A percentile compares a stretch with the other conserved stretches of the same genome.
phyloP scores from a whole-genome alignment of 2,113 vertebrate genomes.

The Anoplopoma fimbria region DNA sequence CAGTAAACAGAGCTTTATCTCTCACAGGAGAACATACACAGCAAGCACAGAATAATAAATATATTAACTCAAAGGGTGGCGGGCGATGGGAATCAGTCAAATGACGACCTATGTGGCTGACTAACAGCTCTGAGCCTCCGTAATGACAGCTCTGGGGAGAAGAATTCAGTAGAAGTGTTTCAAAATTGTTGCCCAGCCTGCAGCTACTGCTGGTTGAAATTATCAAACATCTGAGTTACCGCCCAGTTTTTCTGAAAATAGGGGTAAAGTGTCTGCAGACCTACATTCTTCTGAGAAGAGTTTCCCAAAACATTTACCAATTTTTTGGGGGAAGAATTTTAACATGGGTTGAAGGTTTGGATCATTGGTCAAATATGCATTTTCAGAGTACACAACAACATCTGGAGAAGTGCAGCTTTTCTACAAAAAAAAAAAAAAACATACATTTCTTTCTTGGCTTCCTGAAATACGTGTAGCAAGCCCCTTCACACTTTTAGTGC shows the following conservation, averaged over 20 bases:
- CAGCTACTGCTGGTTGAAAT: constrained; percentile 43
- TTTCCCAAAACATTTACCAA: not conserved
- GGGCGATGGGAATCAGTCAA: constrained; percentile 74
- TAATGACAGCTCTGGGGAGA: constrained; percentile 77
- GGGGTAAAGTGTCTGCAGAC: constrained; percentile 2
- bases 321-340: not conserved
- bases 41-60: constrained; percentile 53
- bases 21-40: constrained; percentile 4
- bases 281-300: constrained; percentile 18
- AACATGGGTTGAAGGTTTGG: not conserved
- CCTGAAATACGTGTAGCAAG: not conserved
- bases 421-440: not conserved
- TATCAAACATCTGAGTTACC: constrained; percentile 33
- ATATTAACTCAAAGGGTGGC: constrained; percentile 78
- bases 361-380: not conserved
- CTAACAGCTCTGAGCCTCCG: constrained; percentile 57
- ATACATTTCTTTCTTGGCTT: not conserved
- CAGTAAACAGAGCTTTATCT: constrained; percentile 23
- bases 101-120: constrained; percentile 56
- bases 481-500: constrained; percentile 7
- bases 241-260: not conserved
- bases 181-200: constrained; percentile 41
- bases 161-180: constrained; percentile 20
- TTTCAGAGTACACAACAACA: not conserved
- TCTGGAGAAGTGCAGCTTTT: not conserved